Evolutionary conservation across 2,888 invertebrate genomes (phyloP), one percentile per base, ranked within the genome.

Genomic region (Belgica antarctica): DNA sequence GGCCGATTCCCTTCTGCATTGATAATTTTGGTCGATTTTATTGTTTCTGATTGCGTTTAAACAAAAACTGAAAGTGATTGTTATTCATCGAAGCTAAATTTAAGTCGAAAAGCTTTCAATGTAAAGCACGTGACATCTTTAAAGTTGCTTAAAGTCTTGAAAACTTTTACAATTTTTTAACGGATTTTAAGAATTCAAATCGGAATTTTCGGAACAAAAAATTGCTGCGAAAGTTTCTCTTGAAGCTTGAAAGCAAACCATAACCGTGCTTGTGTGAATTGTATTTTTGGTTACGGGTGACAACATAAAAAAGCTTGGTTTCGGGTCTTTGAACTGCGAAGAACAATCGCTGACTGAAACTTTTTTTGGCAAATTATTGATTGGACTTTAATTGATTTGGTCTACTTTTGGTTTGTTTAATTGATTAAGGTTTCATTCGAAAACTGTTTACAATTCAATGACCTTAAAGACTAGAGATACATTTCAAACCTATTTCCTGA

Each of bases 321-420:
- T 12, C n/a, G 4, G 41, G 41, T 41, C 41, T 41, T 41, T 52
- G 52, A 52, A 52, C 17, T 52, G 52, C 22, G 17, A 52, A 52
- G 7, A 31, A 31, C 34, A n/a, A n/a, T n/a, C n/a, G n/a, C n/a
- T n/a, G n/a, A n/a, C 5, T 41, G 8, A 41, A 15, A 41, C 41
- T 10, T 31, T 7, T 31, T 52, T 52, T 52, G 52, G 52, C 52
- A n/a, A 19, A 52, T 8, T 22, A 19, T 52, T 52, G 52, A 52
- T 52, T 52, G 52, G 19, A 31, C 25, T 62, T 62, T 62, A 28
- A 62, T 62, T 31, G 62, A 62, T 62, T 28, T 62, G 62, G n/a
- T 15, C 62, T 31, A 62, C 17, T 62, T n/a, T n/a, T n/a, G n/a
- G n/a, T n/a, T 62, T 19, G 19, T 52, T 19, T 52, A 17, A 52